Evolutionary conservation across 2,888 invertebrate species (phyloP), one percentile per base, ranked within the genome.

Genomic region (Netelia melanura): DNA sequence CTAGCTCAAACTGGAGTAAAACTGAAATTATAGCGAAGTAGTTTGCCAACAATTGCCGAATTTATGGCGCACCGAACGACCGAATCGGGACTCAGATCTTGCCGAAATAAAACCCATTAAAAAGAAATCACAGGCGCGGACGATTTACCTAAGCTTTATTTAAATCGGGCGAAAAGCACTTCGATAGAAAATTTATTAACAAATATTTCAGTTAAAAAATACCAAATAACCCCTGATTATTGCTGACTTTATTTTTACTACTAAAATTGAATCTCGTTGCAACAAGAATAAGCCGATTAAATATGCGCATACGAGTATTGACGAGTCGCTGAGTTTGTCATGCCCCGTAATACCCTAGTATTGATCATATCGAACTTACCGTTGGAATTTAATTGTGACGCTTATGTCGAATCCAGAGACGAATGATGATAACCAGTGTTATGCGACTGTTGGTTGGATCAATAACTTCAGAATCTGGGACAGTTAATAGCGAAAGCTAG

Each of bases 391-490:
- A 10, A 74, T 54, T 23, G 25, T 76, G 72, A 70, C 64, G 38
- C 9, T 71, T 38, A 58, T 48, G 64, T 64, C 65, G 30, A 61
- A 61, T 62, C 17, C 54, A 58, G 52, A 76, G n/a, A 23, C 67
- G 10, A 44, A 72, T 58, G 58, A 67, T 43, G 61, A 71, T 67
- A 67, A 54, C 48, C 9, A 17, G 10, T 14, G 21, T 38, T 56
- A 44, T 56, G 21, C 30, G 25, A 65, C 72, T 43, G 23, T 54
- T 65, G 61, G 64, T 25, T 52, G 54, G 58, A 84, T 84, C 84
- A 74, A 84, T 78, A 72, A 67, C 30, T 56, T 77, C 54, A 56
- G 68, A 81, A 81, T 77, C 56, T 74, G 48, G 81, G 76, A 72
- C 76, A 71, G 64, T 61, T 72, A 48, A 72, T 70, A 38, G 61